A percentile compares a stretch with the other conserved stretches of the same genome.
phyloP scores from a whole-genome alignment of 2,888 invertebrate species.

The Lepidochrysops patricia region DNA sequence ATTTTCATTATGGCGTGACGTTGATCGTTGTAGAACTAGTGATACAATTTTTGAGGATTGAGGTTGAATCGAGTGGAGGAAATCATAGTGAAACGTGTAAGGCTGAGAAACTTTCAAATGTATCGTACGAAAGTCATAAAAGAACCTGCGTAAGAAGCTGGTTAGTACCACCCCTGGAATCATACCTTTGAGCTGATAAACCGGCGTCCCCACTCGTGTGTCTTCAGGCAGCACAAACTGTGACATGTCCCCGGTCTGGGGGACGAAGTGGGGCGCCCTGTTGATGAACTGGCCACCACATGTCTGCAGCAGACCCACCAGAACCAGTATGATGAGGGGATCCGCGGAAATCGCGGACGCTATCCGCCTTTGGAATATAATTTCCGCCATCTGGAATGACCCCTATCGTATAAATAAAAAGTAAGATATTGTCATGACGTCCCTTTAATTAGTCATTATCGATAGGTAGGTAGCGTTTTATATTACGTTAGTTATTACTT shows the following conservation, averaged over 20 bases:
- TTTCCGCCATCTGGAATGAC: constrained; percentile 61
- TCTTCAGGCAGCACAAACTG: constrained; percentile 83
- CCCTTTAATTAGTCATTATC: too few species aligned
- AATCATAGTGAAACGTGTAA: too few species aligned
- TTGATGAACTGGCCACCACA: constrained; percentile 75
- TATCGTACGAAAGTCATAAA: too few species aligned
- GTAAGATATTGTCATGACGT: too few species aligned
- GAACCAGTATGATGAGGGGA: constrained; percentile 45
- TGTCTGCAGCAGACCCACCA: constrained; percentile 39
- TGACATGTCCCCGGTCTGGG: constrained; percentile 84
- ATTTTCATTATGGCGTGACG: too few species aligned
- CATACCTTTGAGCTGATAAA: constrained; percentile 81
- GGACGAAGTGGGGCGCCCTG: constrained; percentile 82
- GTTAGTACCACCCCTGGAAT: not conserved
- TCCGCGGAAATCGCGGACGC: constrained; percentile 46
- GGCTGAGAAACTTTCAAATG: too few species aligned
- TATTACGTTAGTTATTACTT: too few species aligned
- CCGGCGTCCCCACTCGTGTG: constrained; percentile 82
- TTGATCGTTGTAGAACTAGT: too few species aligned
- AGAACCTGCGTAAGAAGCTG: not conserved
- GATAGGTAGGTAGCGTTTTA: too few species aligned
- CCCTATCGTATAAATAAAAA: too few species aligned
- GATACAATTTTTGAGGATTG: too few species aligned
- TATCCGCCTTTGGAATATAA: constrained; percentile 54
- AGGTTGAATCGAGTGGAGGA: too few species aligned